phyloP scores from a whole-genome alignment of 2,113 vertebrate genomes.

The Camelus bactrianus region DNA sequence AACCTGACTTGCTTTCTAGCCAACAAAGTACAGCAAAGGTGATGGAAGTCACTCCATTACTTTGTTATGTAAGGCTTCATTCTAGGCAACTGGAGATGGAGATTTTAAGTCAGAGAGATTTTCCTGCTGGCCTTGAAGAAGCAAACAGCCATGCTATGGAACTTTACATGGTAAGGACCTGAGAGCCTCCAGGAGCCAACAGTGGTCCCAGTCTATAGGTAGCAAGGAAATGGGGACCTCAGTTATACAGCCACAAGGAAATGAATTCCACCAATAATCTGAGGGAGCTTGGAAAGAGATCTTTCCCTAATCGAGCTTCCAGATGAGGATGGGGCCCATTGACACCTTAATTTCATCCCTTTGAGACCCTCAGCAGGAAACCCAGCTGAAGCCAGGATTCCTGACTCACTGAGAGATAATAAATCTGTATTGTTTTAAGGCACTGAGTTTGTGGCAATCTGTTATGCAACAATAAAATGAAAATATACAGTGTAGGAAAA shows the following conservation, averaged over 20 bases:
- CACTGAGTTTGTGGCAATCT: background rate
- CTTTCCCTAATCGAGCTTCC: background rate
- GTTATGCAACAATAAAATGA: background rate
- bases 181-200: background rate
- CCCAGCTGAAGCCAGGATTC: background rate
- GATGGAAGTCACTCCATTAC: background rate
- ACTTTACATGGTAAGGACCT: background rate
- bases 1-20: background rate
- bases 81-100: background rate
- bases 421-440: background rate
- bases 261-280: too few species aligned
- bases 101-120: background rate
- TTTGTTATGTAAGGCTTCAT: background rate
- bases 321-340: background rate
- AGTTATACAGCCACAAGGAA: background rate
- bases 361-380: background rate
- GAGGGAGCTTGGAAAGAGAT: background rate
- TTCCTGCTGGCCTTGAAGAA: background rate
- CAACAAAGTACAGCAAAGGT: background rate
- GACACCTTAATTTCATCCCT: constrained; percentile 22
- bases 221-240: background rate
- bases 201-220: background rate
- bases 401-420: background rate
- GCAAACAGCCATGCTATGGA: background rate
- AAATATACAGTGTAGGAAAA: background rate